Conservation (phyloP, 2,888 invertebrate species). For the Diogma glabrata region DNA sequence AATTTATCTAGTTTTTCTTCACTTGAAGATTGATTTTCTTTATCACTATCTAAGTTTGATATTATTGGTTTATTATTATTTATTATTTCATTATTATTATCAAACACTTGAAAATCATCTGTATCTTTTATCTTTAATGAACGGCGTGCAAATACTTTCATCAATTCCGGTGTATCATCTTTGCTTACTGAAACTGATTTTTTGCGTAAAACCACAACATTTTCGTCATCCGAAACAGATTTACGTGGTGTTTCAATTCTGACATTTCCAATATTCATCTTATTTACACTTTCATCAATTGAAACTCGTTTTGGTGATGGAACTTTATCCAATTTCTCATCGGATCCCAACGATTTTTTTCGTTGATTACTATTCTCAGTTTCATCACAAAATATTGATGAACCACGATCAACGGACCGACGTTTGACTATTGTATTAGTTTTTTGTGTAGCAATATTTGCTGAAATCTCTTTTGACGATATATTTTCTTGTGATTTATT, state of each 20-base stretch:
- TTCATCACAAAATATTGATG: constrained; percentile 16
- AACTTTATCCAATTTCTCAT: too few species aligned
- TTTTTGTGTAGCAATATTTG: constrained; percentile 19
- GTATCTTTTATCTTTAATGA: constrained; percentile 71
- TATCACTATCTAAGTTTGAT: constrained; percentile 55
- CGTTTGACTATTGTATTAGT: constrained; percentile 3
- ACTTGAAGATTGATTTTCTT: constrained; percentile 52
- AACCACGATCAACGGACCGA: not conserved
- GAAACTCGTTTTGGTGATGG: not conserved
- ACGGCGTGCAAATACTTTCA: constrained; percentile 70
- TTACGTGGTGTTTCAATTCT: constrained; percentile 6
- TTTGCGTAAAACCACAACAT: constrained; percentile 31
- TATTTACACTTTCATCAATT: constrained; percentile 20
- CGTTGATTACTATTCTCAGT: not conserved
- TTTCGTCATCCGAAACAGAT: constrained; percentile 17
- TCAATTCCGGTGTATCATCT: constrained; percentile 64
- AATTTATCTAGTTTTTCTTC: constrained; percentile 38
- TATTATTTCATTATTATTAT: constrained; percentile 8
- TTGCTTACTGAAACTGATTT: constrained; percentile 33
- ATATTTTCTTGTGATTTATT: constrained; percentile 17
- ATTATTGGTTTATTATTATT: constrained; percentile 24
- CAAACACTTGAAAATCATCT: constrained; percentile 40
- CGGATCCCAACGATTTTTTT: not conserved
- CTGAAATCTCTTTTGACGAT: constrained; percentile 15
- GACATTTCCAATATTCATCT: constrained; percentile 20